These are phyloP conservation scores for Zoanthus gigantus DNA, from an alignment of 92 coral and sea anemone genomes.

Conservation along the genomic window DNA sequence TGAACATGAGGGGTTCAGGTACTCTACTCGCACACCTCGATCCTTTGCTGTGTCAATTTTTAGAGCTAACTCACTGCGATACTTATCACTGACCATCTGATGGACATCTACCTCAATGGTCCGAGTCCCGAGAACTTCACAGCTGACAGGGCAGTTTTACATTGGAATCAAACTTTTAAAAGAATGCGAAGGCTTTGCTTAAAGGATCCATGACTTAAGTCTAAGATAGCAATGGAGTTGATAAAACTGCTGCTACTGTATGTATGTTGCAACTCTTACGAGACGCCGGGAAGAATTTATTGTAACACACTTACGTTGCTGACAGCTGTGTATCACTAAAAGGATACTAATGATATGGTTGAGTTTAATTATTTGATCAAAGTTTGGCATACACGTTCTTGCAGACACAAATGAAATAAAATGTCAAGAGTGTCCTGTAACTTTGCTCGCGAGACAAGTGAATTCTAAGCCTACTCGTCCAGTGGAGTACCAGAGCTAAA, in stretches of 20 bases:
- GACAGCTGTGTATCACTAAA: conserved; percentile 39
- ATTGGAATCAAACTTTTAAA: too few relatives aligned
- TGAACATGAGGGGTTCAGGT: too few relatives aligned
- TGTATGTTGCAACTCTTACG: conserved; percentile 29
- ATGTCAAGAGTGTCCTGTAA: neutral
- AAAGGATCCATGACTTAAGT: neutral
- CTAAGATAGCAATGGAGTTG: conserved; percentile 43
- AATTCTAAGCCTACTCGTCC: conserved; percentile 59
- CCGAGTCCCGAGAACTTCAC: too few relatives aligned
- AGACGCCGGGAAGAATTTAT: conserved; percentile 31
- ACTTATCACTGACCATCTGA: too few relatives aligned
- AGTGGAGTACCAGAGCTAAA: conserved; percentile 56
- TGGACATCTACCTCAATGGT: too few relatives aligned
- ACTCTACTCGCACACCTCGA: too few relatives aligned
- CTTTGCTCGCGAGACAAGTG: conserved; percentile 38
- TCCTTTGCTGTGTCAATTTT: too few relatives aligned
- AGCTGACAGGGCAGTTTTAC: too few relatives aligned
- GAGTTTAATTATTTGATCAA: conserved; percentile 4
- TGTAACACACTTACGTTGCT: conserved; percentile 34
- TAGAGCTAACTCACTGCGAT: too few relatives aligned
- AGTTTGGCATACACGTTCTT: neutral
- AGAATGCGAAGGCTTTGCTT: too few relatives aligned
- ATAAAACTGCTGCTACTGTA: conserved; percentile 33
- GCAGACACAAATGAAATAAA: neutral
- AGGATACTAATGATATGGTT: neutral